These are phyloP conservation scores for Nannobrachium achirus DNA, from an alignment of 2,113 vertebrate species.

Conservation along the genomic window DNA sequence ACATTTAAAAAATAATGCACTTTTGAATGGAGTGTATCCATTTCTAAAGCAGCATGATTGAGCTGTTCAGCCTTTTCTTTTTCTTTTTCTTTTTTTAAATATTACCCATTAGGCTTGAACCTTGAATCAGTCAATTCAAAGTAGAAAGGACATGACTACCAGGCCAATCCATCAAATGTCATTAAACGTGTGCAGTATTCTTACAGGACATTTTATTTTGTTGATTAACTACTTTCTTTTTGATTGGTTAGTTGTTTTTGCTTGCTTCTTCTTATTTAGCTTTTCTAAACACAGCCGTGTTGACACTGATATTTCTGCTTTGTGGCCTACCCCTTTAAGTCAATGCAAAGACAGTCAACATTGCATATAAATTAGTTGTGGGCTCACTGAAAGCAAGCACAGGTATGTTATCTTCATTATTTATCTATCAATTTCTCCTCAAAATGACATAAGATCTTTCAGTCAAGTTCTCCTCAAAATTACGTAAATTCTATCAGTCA, in stretches of 20 bases:
- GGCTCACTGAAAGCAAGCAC: too few relatives aligned
- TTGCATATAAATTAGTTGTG: too few relatives aligned
- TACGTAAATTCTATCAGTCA: too few relatives aligned
- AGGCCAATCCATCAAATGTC: too few relatives aligned
- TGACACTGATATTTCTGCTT: neutral
- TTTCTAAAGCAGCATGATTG: neutral
- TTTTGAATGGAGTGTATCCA: neutral
- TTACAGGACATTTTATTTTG: neutral
- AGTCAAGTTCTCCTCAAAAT: too few relatives aligned
- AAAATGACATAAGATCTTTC: too few relatives aligned
- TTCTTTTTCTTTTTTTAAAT: neutral
- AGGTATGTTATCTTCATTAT: too few relatives aligned
- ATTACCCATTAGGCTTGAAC: neutral
- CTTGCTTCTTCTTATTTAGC: neutral
- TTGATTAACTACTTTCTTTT: neutral
- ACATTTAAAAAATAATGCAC: neutral
- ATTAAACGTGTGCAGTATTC: neutral
- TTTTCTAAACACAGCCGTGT: neutral
- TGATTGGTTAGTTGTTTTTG: neutral
- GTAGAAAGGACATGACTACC: too few relatives aligned
- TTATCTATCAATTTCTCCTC: too few relatives aligned
- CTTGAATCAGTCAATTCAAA: too few relatives aligned
- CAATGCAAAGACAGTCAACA: neutral
- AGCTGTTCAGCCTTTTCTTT: neutral
- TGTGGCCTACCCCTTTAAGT: neutral